Percentiles rank a stretch among this genome's conserved stretches.
phyloP scores from a whole-genome alignment of 1,140 invertebrate species.

The Drosophila equinoxialis region DNA sequence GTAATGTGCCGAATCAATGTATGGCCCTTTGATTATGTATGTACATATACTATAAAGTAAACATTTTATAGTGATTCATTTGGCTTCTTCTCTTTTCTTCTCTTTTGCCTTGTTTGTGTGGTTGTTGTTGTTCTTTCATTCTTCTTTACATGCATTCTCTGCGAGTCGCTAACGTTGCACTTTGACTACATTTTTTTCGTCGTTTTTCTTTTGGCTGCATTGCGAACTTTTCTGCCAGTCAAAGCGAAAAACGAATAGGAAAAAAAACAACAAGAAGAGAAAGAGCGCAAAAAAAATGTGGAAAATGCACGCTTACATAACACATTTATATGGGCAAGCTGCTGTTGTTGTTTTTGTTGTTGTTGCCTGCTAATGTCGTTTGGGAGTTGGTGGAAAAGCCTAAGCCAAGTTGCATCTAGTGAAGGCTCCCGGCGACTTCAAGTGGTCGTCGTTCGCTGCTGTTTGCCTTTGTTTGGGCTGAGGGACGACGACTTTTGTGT shows the following conservation, averaged over 20 bases:
- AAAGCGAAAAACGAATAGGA: conserved; percentile 13
- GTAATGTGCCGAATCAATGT: conserved; percentile 18
- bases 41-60: conserved; percentile 26
- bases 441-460: conserved; percentile 30
- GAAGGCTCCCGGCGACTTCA: conserved; percentile 37
- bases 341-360: conserved; percentile 42
- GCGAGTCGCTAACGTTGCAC: conserved; percentile 28
- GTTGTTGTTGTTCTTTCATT: conserved; percentile 3
- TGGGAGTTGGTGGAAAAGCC: conserved; percentile 41
- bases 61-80: conserved; percentile 45
- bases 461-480: conserved; percentile 40
- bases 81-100: conserved; percentile 26
- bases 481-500: conserved; percentile 13
- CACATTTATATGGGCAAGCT: conserved; percentile 45
- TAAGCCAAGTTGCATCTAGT: conserved; percentile 13
- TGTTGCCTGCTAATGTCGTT: conserved; percentile 43
- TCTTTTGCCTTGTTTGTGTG: not conserved
- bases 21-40: not conserved
- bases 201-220: conserved; percentile 44
- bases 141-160: conserved; percentile 26
- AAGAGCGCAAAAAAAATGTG: conserved; percentile 36
- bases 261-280: conserved; percentile 47
- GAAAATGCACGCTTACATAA: conserved; percentile 75
- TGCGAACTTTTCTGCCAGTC: conserved; percentile 59
- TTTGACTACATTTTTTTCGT: conserved; percentile 32